Evolutionary conservation across 2,888 invertebrate genomes (phyloP).

Genomic region (Apamea monoglypha): DNA sequence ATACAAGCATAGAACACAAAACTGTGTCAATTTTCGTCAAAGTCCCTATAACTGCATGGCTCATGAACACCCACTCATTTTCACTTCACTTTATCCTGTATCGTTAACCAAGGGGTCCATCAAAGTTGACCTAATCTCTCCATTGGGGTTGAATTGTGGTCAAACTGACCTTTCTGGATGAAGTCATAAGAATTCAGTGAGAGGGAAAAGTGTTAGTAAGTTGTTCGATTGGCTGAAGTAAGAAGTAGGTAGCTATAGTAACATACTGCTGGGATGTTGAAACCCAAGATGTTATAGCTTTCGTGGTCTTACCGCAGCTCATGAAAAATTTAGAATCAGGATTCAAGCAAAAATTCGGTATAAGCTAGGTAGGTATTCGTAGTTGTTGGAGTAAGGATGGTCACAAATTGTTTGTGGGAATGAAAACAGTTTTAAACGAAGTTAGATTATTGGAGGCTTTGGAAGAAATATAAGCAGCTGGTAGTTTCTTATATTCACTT

Average conservation of each 20-base stretch:
- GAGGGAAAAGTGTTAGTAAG: slow-evolving; percentile 50
- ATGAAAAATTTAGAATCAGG: slow-evolving; percentile 55
- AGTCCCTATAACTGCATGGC: not conserved
- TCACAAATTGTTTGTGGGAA: not conserved
- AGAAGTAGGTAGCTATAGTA: slow-evolving; percentile 5
- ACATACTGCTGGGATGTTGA: slow-evolving; percentile 34
- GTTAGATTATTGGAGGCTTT: slow-evolving; percentile 10
- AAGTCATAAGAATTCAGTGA: slow-evolving; percentile 54
- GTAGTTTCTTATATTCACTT: not conserved
- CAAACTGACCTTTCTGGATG: slow-evolving; percentile 36
- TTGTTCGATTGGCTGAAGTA: slow-evolving; percentile 43
- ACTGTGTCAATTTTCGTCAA: not conserved
- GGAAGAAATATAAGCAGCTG: not conserved
- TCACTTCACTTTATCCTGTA: slow-evolving; percentile 41
- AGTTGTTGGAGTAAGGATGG: slow-evolving; percentile 10
- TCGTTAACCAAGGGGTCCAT: slow-evolving; percentile 35
- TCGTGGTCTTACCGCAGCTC: slow-evolving; percentile 41
- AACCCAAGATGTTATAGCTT: slow-evolving; percentile 45
- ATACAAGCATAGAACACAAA: not conserved
- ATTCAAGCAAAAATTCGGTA: slow-evolving; percentile 45
- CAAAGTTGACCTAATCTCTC: slow-evolving; percentile 51
- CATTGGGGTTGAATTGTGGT: slow-evolving; percentile 40
- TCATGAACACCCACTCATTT: slow-evolving; percentile 24
- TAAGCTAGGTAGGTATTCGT: slow-evolving; percentile 17
- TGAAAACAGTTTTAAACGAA: not conserved